Conservation (phyloP, 2,797 vertebrate genomes). For the Malacoraja senta region DNA sequence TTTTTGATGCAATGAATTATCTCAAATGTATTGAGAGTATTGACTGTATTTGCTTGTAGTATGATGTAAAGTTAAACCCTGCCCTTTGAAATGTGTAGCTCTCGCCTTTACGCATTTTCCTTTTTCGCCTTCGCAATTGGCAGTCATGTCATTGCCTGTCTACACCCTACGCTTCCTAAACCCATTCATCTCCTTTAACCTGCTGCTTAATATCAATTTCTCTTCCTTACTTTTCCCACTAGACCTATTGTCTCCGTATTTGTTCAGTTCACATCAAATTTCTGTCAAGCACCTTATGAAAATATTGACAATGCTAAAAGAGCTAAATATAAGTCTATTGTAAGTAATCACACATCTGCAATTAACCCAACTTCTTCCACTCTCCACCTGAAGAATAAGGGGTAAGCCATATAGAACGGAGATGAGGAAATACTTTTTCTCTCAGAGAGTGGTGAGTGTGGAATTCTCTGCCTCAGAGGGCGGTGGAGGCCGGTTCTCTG, state of each 20-base stretch:
- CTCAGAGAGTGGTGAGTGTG: no score
- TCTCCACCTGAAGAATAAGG: no score
- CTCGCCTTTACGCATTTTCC: not conserved
- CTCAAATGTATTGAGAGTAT: not conserved
- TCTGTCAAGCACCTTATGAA: not conserved
- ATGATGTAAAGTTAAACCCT: not conserved
- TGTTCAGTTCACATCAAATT: not conserved
- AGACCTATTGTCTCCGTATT: not conserved
- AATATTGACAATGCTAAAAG: no score
- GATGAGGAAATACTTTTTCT: no score
- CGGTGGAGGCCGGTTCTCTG: no score
- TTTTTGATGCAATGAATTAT: not conserved
- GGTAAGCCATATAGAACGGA: no score
- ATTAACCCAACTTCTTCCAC: no score
- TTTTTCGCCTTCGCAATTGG: not conserved
- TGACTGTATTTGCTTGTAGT: not conserved
- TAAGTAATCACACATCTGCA: no score
- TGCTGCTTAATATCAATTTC: not conserved
- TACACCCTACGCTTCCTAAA: not conserved
- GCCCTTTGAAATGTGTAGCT: not conserved
- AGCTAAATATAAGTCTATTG: no score
- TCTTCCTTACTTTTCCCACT: not conserved
- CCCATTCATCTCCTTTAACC: not conserved
- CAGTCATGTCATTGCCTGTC: not conserved
- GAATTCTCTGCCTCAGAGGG: no score